phyloP scores from a whole-genome alignment of 2,888 invertebrate species.

The Glyphotaelius pellucidus region DNA sequence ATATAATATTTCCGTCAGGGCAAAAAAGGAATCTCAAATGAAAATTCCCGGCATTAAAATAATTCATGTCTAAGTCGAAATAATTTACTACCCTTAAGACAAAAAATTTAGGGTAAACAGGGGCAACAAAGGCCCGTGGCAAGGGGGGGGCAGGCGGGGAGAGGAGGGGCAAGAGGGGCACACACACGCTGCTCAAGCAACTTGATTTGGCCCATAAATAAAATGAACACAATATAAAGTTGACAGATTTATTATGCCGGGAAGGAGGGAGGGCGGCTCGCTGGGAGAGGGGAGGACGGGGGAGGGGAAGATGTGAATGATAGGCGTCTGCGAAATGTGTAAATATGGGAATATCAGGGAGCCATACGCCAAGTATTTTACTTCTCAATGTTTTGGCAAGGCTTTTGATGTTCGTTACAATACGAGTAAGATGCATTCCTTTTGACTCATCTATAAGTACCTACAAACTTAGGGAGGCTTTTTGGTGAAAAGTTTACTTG shows the following conservation, averaged over 20 bases:
- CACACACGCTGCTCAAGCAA: slow-evolving; percentile 66
- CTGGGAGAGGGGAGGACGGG: slow-evolving; percentile 49
- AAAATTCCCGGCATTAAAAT: slow-evolving; percentile 50
- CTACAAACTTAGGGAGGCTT: not conserved
- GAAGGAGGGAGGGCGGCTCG: slow-evolving; percentile 64
- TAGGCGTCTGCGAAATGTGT: slow-evolving; percentile 59
- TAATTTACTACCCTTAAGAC: slow-evolving; percentile 52
- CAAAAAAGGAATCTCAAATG: slow-evolving; percentile 34
- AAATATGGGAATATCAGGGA: slow-evolving; percentile 45
- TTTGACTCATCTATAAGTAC: not conserved
- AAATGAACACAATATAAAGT: slow-evolving; percentile 67
- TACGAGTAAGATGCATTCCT: not conserved
- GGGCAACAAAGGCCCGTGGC: slow-evolving; percentile 50
- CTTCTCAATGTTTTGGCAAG: not conserved
- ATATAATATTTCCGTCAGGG: slow-evolving; percentile 16
- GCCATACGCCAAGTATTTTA: slow-evolving; percentile 20
- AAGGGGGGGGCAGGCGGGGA: slow-evolving; percentile 51
- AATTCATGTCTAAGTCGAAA: slow-evolving; percentile 47
- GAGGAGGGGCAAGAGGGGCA: slow-evolving; percentile 48
- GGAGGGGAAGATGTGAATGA: slow-evolving; percentile 65
- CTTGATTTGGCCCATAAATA: slow-evolving; percentile 67
- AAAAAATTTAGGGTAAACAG: slow-evolving; percentile 59
- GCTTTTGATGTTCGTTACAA: not conserved
- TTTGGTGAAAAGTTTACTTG: not conserved
- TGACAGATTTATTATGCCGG: slow-evolving; percentile 67